Evolutionary conservation across 2,888 invertebrate species (phyloP).

Genomic region (Lutraria lutraria): DNA sequence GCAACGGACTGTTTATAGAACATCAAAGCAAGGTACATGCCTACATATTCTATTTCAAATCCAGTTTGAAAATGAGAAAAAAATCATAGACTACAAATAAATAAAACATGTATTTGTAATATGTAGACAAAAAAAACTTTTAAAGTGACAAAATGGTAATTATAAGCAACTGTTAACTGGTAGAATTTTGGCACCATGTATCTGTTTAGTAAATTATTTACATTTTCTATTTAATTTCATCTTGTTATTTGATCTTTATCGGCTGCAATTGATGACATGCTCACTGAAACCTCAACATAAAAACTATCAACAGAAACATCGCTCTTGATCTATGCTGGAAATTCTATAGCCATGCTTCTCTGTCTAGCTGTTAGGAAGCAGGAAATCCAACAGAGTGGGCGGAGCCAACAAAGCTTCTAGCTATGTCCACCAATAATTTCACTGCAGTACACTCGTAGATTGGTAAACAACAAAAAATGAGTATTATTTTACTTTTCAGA

Average conservation of each 20-base stretch:
- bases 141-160: slow-evolving; percentile 56
- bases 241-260: slow-evolving; percentile 71
- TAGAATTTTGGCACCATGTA: slow-evolving; percentile 56
- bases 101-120: slow-evolving; percentile 41
- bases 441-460: neutral
- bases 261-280: slow-evolving; percentile 59
- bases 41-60: neutral
- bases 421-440: slow-evolving; percentile 28
- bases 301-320: slow-evolving; percentile 49
- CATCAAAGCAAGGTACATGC: neutral
- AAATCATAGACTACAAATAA: slow-evolving; percentile 30
- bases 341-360: slow-evolving; percentile 36
- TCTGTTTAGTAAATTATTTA: slow-evolving; percentile 61
- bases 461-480: slow-evolving; percentile 2
- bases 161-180: slow-evolving; percentile 65
- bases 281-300: slow-evolving; percentile 50
- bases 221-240: slow-evolving; percentile 67
- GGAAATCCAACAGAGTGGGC: slow-evolving; percentile 25
- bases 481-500: neutral
- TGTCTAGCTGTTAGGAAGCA: neutral
- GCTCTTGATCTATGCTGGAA: slow-evolving; percentile 39
- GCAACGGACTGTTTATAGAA: neutral
- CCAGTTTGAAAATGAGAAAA: slow-evolving; percentile 19
- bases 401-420: slow-evolving; percentile 26
- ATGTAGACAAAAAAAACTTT: slow-evolving; percentile 53